Conservation (phyloP, 2,797 vertebrate genomes). For the Pangasius larnaudii region DNA sequence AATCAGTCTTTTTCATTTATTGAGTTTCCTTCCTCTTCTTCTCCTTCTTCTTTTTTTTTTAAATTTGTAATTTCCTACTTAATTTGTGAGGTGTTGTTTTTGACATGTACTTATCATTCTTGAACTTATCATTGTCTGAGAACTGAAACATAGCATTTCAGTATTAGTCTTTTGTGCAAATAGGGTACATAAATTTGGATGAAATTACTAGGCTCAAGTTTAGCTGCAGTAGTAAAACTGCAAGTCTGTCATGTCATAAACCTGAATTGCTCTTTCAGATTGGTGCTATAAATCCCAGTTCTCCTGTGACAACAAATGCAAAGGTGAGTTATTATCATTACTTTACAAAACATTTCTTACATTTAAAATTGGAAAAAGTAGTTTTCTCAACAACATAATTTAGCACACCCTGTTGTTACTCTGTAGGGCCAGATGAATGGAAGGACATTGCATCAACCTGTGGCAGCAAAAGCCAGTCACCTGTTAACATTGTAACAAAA, state of each 20-base stretch:
- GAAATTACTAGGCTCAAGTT: background rate
- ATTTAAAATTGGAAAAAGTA: background rate
- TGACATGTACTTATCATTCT: background rate
- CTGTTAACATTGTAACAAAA: slow-evolving; percentile 80
- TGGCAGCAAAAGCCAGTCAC: slow-evolving; percentile 74
- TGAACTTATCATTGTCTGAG: background rate
- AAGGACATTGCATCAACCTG: slow-evolving; percentile 30
- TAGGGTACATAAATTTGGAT: background rate
- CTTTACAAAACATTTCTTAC: background rate
- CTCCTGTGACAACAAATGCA: background rate
- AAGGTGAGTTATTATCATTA: slow-evolving; percentile 1
- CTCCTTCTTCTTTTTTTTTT: background rate
- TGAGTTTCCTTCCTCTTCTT: background rate
- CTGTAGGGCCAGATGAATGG: slow-evolving; percentile 77
- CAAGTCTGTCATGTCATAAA: slow-evolving; percentile 3
- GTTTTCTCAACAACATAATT: background rate
- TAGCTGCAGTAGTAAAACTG: background rate
- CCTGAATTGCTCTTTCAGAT: slow-evolving; percentile 8
- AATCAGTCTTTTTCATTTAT: background rate
- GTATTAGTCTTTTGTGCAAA: slow-evolving; percentile 14
- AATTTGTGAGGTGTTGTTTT: background rate
- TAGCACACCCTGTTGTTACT: background rate
- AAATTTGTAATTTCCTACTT: background rate
- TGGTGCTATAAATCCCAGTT: slow-evolving; percentile 34
- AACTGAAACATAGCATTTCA: background rate